Evolutionary conservation across 2,113 vertebrate genomes (phyloP).

Genomic region (Epinephelus moara): DNA sequence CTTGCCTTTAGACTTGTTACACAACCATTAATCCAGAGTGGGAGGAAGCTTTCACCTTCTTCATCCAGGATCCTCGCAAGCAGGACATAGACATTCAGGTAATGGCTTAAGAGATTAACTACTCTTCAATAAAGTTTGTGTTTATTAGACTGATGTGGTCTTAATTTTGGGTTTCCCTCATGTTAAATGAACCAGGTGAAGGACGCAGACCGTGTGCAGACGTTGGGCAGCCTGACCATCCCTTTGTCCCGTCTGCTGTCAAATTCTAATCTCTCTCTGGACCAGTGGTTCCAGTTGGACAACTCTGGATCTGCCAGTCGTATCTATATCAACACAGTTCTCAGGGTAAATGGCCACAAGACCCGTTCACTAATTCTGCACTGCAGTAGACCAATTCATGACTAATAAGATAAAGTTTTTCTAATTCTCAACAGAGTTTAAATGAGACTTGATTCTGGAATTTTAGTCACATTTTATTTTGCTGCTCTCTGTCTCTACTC

Average conservation of each 20-base stretch:
- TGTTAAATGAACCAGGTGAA: constrained; percentile 85
- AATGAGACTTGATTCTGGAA: neutral
- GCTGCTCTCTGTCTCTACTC: neutral
- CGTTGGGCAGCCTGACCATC: constrained; percentile 87
- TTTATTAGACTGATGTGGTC: neutral
- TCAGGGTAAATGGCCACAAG: constrained; percentile 59
- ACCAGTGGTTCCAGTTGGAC: constrained; percentile 92
- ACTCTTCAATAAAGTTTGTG: neutral
- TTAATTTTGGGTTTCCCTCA: constrained; percentile 8
- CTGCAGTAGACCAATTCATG: neutral
- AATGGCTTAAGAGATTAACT: neutral
- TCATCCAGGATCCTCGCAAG: constrained; percentile 89
- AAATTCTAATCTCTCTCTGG: constrained; percentile 85
- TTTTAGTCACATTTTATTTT: neutral
- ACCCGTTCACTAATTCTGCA: neutral
- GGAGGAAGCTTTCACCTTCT: constrained; percentile 94
- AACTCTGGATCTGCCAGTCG: constrained; percentile 88
- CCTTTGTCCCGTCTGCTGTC: constrained; percentile 87
- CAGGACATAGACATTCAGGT: constrained; percentile 86
- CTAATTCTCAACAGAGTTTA: neutral
- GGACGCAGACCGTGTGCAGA: constrained; percentile 89
- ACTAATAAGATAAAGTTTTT: neutral
- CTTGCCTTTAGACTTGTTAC: constrained; percentile 83
- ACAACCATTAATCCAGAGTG: constrained; percentile 86
- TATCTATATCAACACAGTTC: constrained; percentile 87